Percentiles rank a stretch among this genome's conserved stretches.
Evolutionary conservation across 2,888 invertebrate species (phyloP).

Genomic region (Hartigia nigra): DNA sequence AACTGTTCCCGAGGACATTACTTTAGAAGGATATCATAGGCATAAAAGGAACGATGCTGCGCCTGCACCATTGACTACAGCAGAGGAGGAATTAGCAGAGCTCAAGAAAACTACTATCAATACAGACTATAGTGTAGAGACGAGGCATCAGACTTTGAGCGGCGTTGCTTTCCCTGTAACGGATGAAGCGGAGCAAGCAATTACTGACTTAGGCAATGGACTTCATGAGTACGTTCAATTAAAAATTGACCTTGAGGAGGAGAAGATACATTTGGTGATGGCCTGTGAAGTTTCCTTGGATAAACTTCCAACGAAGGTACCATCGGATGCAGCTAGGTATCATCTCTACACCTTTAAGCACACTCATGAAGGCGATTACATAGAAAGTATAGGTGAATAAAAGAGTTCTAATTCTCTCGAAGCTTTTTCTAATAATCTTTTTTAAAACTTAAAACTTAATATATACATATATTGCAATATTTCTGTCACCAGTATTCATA

Average conservation of each 20-base stretch:
- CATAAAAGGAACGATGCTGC: slow-evolving; percentile 82
- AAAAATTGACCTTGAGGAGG: slow-evolving; percentile 87
- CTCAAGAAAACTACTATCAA: slow-evolving; percentile 75
- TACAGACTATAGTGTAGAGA: slow-evolving; percentile 83
- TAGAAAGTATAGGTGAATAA: slow-evolving; percentile 83
- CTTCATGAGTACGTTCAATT: slow-evolving; percentile 91
- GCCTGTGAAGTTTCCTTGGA: slow-evolving; percentile 76
- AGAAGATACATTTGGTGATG: slow-evolving; percentile 85
- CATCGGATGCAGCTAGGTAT: slow-evolving; percentile 88
- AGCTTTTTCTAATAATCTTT: no score
- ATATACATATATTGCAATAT: neutral
- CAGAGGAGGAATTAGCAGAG: slow-evolving; percentile 87
- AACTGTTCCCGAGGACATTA: slow-evolving; percentile 84
- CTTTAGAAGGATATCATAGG: slow-evolving; percentile 82
- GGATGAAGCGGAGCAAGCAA: slow-evolving; percentile 80
- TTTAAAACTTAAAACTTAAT: no score
- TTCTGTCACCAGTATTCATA: slow-evolving; percentile 83
- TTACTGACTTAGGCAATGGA: slow-evolving; percentile 79
- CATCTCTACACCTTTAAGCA: slow-evolving; percentile 93
- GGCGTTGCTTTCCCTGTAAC: slow-evolving; percentile 93
- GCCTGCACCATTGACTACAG: slow-evolving; percentile 89
- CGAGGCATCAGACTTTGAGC: slow-evolving; percentile 88
- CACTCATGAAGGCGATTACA: slow-evolving; percentile 90
- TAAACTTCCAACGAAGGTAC: slow-evolving; percentile 82
- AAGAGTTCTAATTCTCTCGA: no score